Evolutionary conservation across 2,113 vertebrate species (phyloP).

Genomic region (Lepus americanus): DNA sequence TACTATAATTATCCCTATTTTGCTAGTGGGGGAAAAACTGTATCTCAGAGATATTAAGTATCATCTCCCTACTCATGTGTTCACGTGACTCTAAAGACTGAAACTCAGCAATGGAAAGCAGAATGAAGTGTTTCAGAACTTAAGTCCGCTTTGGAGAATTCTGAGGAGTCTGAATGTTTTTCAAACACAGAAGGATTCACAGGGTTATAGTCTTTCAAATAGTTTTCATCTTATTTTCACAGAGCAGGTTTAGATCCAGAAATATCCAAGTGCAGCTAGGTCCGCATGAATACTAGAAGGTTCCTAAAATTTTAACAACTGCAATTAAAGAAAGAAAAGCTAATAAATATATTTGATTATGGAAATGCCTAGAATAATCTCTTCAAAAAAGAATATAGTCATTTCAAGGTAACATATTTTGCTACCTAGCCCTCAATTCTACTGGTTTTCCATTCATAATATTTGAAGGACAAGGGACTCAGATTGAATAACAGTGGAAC

Average conservation of each 20-base stretch:
- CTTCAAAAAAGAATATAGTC: background rate
- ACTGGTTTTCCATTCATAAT: background rate
- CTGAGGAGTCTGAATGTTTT: background rate
- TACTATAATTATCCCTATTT: background rate
- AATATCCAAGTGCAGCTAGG: background rate
- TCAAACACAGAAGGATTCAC: background rate
- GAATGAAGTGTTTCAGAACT: background rate
- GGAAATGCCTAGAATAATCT: constrained; percentile 10
- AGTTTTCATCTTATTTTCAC: background rate
- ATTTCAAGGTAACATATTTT: background rate
- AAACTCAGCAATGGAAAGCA: background rate
- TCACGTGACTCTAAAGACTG: background rate
- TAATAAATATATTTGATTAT: background rate
- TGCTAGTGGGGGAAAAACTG: background rate
- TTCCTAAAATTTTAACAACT: constrained; percentile 10
- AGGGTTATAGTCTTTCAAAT: background rate
- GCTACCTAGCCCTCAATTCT: background rate
- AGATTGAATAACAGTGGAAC: background rate
- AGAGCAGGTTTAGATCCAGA: background rate
- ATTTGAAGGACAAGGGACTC: background rate
- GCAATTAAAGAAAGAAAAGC: background rate
- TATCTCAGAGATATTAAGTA: background rate
- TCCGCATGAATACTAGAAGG: background rate
- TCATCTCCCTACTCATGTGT: background rate
- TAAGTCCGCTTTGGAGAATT: background rate